Evolutionary conservation across 1,140 invertebrate species (phyloP).

Genomic region (Drosophila tropicalis): DNA sequence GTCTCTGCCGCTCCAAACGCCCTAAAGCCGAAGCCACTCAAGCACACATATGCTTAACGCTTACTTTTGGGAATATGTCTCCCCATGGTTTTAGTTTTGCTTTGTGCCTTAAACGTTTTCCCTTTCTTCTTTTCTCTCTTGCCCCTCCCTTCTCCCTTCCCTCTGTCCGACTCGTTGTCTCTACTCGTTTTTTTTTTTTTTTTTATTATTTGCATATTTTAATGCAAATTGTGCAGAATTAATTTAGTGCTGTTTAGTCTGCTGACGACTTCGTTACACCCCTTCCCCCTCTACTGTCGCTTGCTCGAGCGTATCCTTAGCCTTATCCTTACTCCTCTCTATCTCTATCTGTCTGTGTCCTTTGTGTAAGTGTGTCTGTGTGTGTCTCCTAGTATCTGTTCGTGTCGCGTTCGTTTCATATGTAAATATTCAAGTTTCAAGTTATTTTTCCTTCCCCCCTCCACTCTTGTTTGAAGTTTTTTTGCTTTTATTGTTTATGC

Average conservation of each 20-base stretch:
- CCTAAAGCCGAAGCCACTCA: conserved; percentile 37
- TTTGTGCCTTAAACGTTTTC: conserved; percentile 58
- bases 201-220: conserved; percentile 81
- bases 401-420: conserved; percentile 76
- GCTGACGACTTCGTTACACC: conserved; percentile 36
- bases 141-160: too few species aligned
- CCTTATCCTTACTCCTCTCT: conserved; percentile 25
- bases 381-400: conserved; percentile 41
- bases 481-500: conserved; percentile 77
- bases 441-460: conserved; percentile 57
- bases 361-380: conserved; percentile 13
- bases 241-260: conserved; percentile 80
- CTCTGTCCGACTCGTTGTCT: too few species aligned
- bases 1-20: conserved; percentile 32
- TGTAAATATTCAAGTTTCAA: conserved; percentile 78
- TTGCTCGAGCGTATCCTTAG: conserved; percentile 13
- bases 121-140: background rate
- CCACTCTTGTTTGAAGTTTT: conserved; percentile 52
- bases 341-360: conserved; percentile 14
- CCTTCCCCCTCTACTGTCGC: conserved; percentile 1
- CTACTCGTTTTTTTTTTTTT: conserved; percentile 64
- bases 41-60: conserved; percentile 75
- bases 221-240: conserved; percentile 81
- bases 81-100: conserved; percentile 53
- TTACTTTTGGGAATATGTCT: conserved; percentile 56